phyloP scores from a whole-genome alignment of 2,888 invertebrate species.

The Monopis laevigella region DNA sequence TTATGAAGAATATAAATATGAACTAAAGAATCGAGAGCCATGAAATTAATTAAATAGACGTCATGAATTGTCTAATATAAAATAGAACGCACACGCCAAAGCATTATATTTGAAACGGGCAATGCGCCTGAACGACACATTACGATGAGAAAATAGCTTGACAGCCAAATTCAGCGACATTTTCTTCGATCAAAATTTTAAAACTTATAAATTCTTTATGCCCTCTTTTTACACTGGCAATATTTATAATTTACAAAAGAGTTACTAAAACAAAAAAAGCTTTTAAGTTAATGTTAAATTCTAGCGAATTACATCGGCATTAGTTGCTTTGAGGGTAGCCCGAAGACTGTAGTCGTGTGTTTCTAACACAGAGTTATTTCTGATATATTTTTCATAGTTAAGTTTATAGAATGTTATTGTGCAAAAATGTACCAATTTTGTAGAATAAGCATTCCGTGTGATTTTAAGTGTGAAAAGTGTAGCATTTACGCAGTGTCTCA shows the following conservation, averaged over 20 bases:
- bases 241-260: no score
- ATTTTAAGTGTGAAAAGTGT: no score
- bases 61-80: constrained; percentile 64
- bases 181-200: constrained; percentile 50
- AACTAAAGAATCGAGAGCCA: constrained; percentile 32
- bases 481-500: no score
- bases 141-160: constrained; percentile 67
- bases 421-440: no score
- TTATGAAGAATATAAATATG: constrained; percentile 38
- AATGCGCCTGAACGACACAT: constrained; percentile 66
- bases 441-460: no score
- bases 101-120: constrained; percentile 61
- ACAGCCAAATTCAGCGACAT: constrained; percentile 66
- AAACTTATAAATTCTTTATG: constrained; percentile 27
- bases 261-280: neutral
- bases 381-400: no score
- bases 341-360: no score
- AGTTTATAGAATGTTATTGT: no score
- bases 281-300: neutral
- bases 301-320: no score
- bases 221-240: constrained; percentile 5
- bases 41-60: constrained; percentile 55
- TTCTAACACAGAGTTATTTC: no score
- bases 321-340: no score
- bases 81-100: constrained; percentile 63